phyloP scores from a whole-genome alignment of 2,888 invertebrate species.

The Pecten maximus region DNA sequence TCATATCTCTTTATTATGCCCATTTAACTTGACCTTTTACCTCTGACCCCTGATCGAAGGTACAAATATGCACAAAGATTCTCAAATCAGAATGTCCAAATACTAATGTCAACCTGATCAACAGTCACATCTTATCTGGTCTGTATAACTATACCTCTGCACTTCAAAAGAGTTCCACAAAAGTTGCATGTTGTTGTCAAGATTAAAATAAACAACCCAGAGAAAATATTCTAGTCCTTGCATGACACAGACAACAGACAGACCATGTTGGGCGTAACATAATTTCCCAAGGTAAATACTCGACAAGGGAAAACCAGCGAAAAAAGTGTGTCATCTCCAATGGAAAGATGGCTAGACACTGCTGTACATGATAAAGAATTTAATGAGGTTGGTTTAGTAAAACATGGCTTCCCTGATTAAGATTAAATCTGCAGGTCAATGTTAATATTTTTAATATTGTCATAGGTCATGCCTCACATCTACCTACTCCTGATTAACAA shows the following conservation, averaged over 20 bases:
- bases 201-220: slow-evolving; percentile 1
- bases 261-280: not conserved
- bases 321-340: not conserved
- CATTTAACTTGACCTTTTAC: not conserved
- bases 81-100: not conserved
- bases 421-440: not conserved
- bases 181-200: slow-evolving; percentile 32
- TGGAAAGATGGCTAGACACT: slow-evolving; percentile 1
- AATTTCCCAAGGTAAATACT: slow-evolving; percentile 33
- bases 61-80: not conserved
- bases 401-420: slow-evolving; percentile 11
- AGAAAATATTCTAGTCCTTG: not conserved
- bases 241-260: slow-evolving; percentile 11
- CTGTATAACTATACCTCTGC: not conserved
- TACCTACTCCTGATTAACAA: not conserved
- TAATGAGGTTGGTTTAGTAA: not conserved
- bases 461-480: not conserved
- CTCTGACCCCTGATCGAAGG: not conserved
- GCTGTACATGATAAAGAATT: not conserved
- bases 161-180: slow-evolving; percentile 13
- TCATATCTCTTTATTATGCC: not conserved
- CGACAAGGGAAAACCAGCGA: not conserved
- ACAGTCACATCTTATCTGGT: not conserved
- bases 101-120: not conserved
- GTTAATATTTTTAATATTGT: slow-evolving; percentile 19